phyloP scores from a whole-genome alignment of 1,140 invertebrate genomes.

The Diabrotica virgifera region DNA sequence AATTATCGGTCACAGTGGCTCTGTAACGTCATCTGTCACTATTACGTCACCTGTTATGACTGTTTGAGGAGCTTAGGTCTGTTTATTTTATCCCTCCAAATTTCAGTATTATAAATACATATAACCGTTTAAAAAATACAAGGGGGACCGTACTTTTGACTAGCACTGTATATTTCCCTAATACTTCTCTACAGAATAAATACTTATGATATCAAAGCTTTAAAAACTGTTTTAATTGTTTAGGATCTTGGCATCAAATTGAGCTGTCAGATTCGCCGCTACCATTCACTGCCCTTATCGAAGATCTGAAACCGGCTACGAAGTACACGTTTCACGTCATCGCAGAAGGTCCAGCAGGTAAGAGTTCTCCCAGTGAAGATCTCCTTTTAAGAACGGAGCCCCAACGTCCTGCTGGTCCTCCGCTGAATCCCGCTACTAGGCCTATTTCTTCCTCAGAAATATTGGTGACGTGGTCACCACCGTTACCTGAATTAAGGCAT shows the following conservation, averaged over 20 bases:
- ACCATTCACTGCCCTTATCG: slow-evolving; percentile 60
- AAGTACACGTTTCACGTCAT: slow-evolving; percentile 71
- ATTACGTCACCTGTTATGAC: too few relatives aligned
- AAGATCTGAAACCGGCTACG: slow-evolving; percentile 74
- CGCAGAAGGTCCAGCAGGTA: slow-evolving; percentile 73
- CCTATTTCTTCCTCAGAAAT: slow-evolving; percentile 74
- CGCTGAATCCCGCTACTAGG: slow-evolving; percentile 65
- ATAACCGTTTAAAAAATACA: too few relatives aligned
- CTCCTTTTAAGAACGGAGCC: slow-evolving; percentile 69
- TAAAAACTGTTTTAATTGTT: slow-evolving; percentile 1
- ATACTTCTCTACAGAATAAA: not conserved
- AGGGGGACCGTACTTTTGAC: too few relatives aligned
- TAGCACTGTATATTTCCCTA: too few relatives aligned
- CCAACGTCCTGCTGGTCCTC: slow-evolving; percentile 73
- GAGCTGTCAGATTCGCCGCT: slow-evolving; percentile 62
- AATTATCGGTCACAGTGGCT: too few relatives aligned
- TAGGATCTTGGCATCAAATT: slow-evolving; percentile 63
- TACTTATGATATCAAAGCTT: not conserved
- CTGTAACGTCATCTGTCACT: too few relatives aligned
- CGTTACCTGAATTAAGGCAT: slow-evolving; percentile 64
- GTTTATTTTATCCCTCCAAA: too few relatives aligned
- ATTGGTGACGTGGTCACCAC: slow-evolving; percentile 73
- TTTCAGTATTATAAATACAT: too few relatives aligned
- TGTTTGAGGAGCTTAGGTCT: too few relatives aligned
- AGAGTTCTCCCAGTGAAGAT: slow-evolving; percentile 68